Conservation (phyloP, 2,113 vertebrate genomes). For the Podilymbus podiceps region DNA sequence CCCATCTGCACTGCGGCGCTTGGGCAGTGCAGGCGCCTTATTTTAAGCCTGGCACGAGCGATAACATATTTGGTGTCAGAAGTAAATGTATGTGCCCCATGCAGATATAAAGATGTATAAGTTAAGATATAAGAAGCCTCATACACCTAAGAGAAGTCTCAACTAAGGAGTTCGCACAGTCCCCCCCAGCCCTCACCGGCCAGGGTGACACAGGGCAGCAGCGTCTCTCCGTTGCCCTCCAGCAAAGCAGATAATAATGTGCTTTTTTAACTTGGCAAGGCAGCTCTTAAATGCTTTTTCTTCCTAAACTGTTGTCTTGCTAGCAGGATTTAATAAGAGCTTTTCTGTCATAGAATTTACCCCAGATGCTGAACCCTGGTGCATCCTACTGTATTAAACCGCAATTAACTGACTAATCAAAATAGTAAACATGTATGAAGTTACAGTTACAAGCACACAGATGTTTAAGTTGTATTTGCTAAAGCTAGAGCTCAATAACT, state of each 20-base stretch:
- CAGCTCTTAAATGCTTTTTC: not conserved
- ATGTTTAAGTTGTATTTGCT: not conserved
- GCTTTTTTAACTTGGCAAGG: not conserved
- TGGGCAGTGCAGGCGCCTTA: not conserved
- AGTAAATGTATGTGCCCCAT: fast-evolving
- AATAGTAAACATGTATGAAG: fast-evolving
- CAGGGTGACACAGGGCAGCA: fast-evolving
- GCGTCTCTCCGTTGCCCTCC: fast-evolving
- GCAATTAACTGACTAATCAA: not conserved
- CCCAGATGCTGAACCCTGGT: not conserved
- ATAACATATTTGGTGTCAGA: fast-evolving
- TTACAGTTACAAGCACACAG: not conserved
- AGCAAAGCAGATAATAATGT: not conserved
- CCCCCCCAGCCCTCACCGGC: not conserved
- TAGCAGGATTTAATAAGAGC: not conserved
- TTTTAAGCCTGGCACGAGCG: not conserved
- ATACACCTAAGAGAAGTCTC: too few species aligned
- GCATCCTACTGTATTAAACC: not conserved
- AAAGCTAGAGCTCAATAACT: not conserved
- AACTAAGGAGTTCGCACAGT: fast-evolving
- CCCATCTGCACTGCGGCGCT: fast-evolving
- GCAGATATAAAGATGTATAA: not conserved
- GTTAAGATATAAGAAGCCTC: not conserved
- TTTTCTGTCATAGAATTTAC: not conserved
- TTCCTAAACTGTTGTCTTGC: not conserved